Evolutionary conservation across 2,888 invertebrate genomes (phyloP).

Genomic region (Pandemis heparana): DNA sequence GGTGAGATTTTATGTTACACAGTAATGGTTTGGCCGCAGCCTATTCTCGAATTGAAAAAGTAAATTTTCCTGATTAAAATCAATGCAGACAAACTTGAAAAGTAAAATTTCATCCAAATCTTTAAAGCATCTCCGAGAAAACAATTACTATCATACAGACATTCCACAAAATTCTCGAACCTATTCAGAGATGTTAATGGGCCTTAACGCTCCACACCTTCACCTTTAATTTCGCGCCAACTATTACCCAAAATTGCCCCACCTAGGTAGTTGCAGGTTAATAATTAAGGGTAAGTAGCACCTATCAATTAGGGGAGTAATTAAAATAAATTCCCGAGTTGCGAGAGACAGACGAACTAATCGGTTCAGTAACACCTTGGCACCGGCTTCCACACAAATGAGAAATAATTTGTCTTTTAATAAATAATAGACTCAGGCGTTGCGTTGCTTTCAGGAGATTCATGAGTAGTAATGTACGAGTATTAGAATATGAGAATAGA

Average conservation of each 20-base stretch:
- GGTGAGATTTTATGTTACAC: too few relatives aligned
- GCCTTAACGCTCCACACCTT: not conserved
- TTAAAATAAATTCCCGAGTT: constrained; percentile 52
- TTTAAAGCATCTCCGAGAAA: too few relatives aligned
- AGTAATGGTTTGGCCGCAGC: too few relatives aligned
- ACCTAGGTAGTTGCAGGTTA: constrained; percentile 47
- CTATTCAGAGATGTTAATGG: constrained; percentile 9
- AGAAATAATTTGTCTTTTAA: not conserved
- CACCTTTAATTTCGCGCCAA: constrained; percentile 25
- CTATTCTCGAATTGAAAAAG: too few relatives aligned
- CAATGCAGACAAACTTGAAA: too few relatives aligned
- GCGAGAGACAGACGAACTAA: constrained; percentile 31
- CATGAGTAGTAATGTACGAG: not conserved
- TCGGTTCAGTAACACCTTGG: constrained; percentile 13
- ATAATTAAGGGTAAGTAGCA: constrained; percentile 56
- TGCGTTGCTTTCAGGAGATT: not conserved
- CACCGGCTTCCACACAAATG: not conserved
- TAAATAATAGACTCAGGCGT: not conserved
- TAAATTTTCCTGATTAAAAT: too few relatives aligned
- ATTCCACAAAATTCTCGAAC: not conserved
- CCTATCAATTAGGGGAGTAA: constrained; percentile 57
- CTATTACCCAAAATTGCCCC: constrained; percentile 32
- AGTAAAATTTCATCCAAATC: too few relatives aligned
- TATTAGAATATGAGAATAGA: not conserved
- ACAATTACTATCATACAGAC: too few relatives aligned